Evolutionary conservation across 2,888 invertebrate species (phyloP).

Genomic region (Andrena haemorrhoa): DNA sequence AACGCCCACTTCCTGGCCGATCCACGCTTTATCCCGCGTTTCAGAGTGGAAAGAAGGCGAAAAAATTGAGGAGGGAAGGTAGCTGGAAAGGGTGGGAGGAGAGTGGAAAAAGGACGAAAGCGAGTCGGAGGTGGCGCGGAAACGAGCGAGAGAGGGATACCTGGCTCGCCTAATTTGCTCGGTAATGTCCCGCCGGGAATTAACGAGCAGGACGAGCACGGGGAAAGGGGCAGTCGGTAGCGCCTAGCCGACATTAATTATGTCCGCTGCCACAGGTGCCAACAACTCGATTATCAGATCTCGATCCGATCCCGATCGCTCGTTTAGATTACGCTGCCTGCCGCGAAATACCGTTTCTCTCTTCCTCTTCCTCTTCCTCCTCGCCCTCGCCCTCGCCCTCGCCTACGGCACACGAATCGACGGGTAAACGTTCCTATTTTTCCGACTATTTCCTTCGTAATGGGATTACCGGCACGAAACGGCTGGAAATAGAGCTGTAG

Average conservation of each 20-base stretch:
- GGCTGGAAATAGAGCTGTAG: background rate
- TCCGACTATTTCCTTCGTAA: background rate
- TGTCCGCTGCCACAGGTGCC: constrained; percentile 82
- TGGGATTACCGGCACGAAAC: background rate
- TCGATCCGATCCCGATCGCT: constrained; percentile 79
- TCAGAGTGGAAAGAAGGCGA: background rate
- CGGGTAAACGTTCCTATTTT: background rate
- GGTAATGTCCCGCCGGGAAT: constrained; percentile 69
- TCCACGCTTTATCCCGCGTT: constrained; percentile 67
- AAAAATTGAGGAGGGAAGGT: background rate
- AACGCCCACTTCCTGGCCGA: constrained; percentile 83
- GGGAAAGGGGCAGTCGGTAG: constrained; percentile 45
- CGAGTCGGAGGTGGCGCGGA: constrained; percentile 30
- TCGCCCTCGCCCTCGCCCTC: too few relatives aligned
- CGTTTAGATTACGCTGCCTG: constrained; percentile 72
- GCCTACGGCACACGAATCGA: background rate
- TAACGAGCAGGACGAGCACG: constrained; percentile 60
- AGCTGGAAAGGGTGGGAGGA: background rate
- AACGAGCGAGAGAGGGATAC: constrained; percentile 44
- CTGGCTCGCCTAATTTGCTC: constrained; percentile 68
- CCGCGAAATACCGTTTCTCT: constrained; percentile 22
- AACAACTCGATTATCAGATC: constrained; percentile 83
- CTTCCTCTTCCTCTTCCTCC: background rate
- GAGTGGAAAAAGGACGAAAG: background rate
- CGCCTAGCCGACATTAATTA: constrained; percentile 79